Evolutionary conservation across 2,113 vertebrate species (phyloP), one percentile per base, ranked within the genome.

Genomic region (Columbina picui): DNA sequence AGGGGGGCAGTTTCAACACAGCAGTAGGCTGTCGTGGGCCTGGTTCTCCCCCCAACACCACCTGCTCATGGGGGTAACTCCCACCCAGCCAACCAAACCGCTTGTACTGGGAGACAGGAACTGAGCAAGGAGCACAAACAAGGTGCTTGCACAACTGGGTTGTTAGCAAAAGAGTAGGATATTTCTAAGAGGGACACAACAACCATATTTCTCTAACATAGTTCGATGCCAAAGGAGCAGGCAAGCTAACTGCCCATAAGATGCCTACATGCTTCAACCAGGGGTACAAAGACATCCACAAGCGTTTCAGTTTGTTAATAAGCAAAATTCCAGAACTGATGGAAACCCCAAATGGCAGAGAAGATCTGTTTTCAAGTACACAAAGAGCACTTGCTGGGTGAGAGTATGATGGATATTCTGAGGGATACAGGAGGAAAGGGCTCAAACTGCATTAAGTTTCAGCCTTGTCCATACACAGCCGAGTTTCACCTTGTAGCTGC

Each of bases 91-190:
- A 41, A 11, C 67, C 22, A 39, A 29, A 38, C 2, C 0, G 1
- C 30, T 64, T 43, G 34, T 57, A 52, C 30, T 14, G 14, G 4
- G 25, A 52, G 25, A 49, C 6, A 41, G 14, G 18, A 79, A 56
- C 32, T 0, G 0, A 34, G 34, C 13, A 32, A 71, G 53, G 52
- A 50, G 63, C 32, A 43, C 0, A 0, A 67, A 34, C 6, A 69
- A 59, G 36, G 36, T 3, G 2, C 26, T 68, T 3, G 1, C 17
- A 45, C 34, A 63, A 12, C 20, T 26, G n/a, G 8, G 15, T 41
- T 45, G 9, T 16, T 45, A 69, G 26, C 36, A 41, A 71, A 50
- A 78, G 70, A 34, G 3, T 15, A 41, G 22, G 5, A 10, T 57
- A 59, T 47, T 59, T 76, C 12, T 76, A 41, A n/a, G 22, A 68